These are phyloP conservation scores for Diplazon laetatorius DNA, from an alignment of 2,888 invertebrate genomes.

Conservation along the genomic window DNA sequence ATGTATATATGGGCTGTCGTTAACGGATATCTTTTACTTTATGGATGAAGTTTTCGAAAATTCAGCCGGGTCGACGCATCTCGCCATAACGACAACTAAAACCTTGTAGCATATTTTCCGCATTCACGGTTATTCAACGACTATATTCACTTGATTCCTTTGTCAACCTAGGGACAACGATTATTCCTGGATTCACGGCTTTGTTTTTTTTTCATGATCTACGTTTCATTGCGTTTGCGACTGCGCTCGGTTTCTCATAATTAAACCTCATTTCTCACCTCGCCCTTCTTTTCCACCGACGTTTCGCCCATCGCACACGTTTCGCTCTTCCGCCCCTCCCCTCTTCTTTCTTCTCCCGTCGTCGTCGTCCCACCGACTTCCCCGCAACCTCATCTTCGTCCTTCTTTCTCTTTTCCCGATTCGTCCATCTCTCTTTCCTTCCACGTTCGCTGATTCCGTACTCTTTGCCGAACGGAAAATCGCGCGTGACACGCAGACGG, in stretches of 20 bases:
- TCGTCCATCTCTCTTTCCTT: too few relatives aligned
- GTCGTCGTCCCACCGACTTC: too few relatives aligned
- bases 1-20: not conserved
- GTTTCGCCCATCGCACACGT: slow-evolving; percentile 40
- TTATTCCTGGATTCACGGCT: slow-evolving; percentile 29
- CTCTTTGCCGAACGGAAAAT: slow-evolving; percentile 66
- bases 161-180: slow-evolving; percentile 12
- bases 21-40: too few relatives aligned
- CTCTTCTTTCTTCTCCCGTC: too few relatives aligned
- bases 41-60: too few relatives aligned
- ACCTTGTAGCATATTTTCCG: slow-evolving; percentile 16
- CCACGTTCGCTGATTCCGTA: slow-evolving; percentile 40
- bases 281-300: slow-evolving; percentile 23
- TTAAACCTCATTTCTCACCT: slow-evolving; percentile 77
- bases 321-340: slow-evolving; percentile 28
- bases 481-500: slow-evolving; percentile 79
- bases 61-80: slow-evolving; percentile 4
- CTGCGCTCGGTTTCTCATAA: slow-evolving; percentile 71
- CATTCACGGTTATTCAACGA: slow-evolving; percentile 19
- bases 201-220: slow-evolving; percentile 23
- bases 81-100: slow-evolving; percentile 1
- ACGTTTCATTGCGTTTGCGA: slow-evolving; percentile 20
- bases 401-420: too few relatives aligned
- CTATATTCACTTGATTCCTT: slow-evolving; percentile 35
- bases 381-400: too few relatives aligned